A percentile compares a stretch with the other conserved stretches of the same genome.
Evolutionary conservation across 2,888 invertebrate genomes (phyloP).

Genomic region (Leptura quadrifasciata): DNA sequence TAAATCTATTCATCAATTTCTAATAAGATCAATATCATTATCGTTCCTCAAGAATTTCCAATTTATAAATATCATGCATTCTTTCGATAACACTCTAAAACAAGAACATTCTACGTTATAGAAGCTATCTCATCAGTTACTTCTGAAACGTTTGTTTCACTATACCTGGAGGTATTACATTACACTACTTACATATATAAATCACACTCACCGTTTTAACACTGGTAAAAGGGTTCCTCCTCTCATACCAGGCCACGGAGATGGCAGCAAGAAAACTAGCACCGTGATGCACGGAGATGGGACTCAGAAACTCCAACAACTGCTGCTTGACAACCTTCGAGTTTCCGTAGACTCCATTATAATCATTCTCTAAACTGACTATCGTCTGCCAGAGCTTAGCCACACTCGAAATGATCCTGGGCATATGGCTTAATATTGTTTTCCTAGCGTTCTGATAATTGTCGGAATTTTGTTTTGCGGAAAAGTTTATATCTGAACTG

Average conservation of each 20-base stretch:
- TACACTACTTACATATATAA: no score
- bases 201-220: constrained; percentile 72
- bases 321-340: constrained; percentile 85
- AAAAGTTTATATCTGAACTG: constrained; percentile 69
- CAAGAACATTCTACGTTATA: no score
- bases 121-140: no score
- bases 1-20: no score
- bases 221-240: constrained; percentile 75
- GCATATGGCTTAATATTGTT: constrained; percentile 86
- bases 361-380: constrained; percentile 73
- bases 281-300: constrained; percentile 89
- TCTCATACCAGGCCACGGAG: constrained; percentile 90
- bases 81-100: no score
- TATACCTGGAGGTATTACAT: no score
- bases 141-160: no score
- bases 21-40: no score
- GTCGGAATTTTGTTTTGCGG: constrained; percentile 70
- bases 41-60: no score
- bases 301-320: constrained; percentile 88
- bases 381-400: constrained; percentile 86
- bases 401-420: constrained; percentile 87
- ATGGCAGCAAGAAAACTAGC: constrained; percentile 88
- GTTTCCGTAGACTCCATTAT: constrained; percentile 77
- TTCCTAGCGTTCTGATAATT: constrained; percentile 79
- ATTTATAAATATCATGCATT: no score